Evolutionary conservation across 2,113 vertebrate species (phyloP).

Genomic region (Aramus guarauna): DNA sequence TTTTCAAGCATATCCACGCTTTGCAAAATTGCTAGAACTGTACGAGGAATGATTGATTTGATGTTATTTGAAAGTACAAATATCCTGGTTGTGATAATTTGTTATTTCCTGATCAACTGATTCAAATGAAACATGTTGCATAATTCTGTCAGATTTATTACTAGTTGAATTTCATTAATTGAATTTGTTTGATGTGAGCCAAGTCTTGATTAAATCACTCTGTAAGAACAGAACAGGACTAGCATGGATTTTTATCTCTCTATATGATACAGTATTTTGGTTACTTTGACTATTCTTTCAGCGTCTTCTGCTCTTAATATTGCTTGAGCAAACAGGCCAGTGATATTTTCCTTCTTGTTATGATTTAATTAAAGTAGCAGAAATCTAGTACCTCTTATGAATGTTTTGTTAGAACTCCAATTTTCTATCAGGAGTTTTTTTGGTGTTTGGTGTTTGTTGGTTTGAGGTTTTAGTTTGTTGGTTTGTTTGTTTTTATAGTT

Average conservation of each 20-base stretch:
- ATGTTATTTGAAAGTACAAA: background rate
- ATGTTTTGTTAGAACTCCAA: background rate
- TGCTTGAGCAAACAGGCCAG: background rate
- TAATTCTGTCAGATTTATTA: background rate
- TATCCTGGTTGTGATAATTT: background rate
- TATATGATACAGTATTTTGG: background rate
- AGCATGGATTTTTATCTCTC: background rate
- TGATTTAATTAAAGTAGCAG: background rate
- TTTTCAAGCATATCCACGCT: background rate
- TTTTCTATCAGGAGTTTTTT: background rate
- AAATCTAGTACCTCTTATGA: background rate
- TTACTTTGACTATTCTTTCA: background rate
- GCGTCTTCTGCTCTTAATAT: background rate
- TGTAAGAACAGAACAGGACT: background rate
- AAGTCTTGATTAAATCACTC: background rate
- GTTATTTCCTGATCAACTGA: background rate
- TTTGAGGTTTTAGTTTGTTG: background rate
- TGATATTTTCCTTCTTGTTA: background rate
- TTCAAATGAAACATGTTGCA: background rate
- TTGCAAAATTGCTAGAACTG: background rate
- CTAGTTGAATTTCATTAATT: background rate
- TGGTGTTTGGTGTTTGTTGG: background rate
- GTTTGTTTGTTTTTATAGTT: background rate
- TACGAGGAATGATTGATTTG: background rate
- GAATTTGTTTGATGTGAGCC: background rate